Base-by-base conservation (phyloP, 2,888 invertebrate species). In the Diarsia rubi region DNA sequence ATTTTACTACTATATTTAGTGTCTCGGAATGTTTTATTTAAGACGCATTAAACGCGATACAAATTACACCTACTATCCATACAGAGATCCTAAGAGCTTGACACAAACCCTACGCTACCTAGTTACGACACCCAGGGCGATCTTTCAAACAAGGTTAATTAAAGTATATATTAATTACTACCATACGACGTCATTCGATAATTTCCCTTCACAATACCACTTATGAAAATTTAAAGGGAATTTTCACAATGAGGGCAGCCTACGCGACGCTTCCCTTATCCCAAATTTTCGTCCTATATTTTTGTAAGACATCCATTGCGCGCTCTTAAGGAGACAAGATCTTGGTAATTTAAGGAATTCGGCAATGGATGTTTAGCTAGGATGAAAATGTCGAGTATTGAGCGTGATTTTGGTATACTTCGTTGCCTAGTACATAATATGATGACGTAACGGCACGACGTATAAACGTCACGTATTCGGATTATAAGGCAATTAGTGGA, bases 401-500 rank as follows among this genome's bases (percentile, higher is more conserved):
- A 49, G 9, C 45, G 24, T 69, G 31, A 57, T 69, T 70, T n/a
- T 24, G 2, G 49, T 62, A 49, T 54, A 47, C 59, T 49, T 37
- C 42, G 60, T 75, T 72, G 47, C 73, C 11, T 72, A 66, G 69
- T 70, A 81, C 54, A 24, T 81, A 73, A 77, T 80, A 75, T 81
- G 80, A 86, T 86, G 84, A 90, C 88, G 90, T 92, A 92, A 92
- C 91, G 91, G 89, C 73, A 80, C 86, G 89, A 82, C 90, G 91
- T 89, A 88, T 88, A 89, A 89, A 91, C 84, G 89, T 91, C 93
- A 94, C 93, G 93, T 92, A 88, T 91, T 69, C 64, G 92, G 94
- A 92, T 94, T 93, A 94, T 91, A 92, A 88, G 91, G 89, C 92
- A 93, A 94, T 94, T 93, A 94, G 88, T 85, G 88, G 88, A 88